Evolutionary conservation across 2,888 invertebrate species (phyloP).

Genomic region (Pocota personata): DNA sequence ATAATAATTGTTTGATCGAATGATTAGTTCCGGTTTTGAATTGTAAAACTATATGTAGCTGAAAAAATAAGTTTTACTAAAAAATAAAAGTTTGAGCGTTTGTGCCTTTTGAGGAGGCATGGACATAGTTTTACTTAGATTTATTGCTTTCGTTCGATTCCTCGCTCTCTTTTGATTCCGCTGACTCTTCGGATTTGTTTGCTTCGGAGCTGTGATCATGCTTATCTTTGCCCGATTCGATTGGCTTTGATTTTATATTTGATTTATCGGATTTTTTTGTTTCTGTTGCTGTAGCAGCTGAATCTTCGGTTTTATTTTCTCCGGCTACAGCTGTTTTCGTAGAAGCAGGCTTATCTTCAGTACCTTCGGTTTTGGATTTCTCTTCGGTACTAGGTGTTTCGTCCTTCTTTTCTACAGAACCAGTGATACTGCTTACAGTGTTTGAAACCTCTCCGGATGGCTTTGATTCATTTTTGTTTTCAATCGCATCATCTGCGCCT

Average conservation of each 20-base stretch:
- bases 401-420: slow-evolving; percentile 75
- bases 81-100: slow-evolving; percentile 50
- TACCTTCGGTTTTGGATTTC: slow-evolving; percentile 72
- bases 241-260: slow-evolving; percentile 76
- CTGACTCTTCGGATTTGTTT: slow-evolving; percentile 74
- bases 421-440: slow-evolving; percentile 37
- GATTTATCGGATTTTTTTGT: slow-evolving; percentile 75
- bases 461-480: slow-evolving; percentile 33
- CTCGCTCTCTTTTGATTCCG: slow-evolving; percentile 79
- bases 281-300: slow-evolving; percentile 75
- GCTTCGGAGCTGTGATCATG: slow-evolving; percentile 47
- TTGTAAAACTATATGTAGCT: slow-evolving; percentile 43
- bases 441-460: slow-evolving; percentile 27
- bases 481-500: slow-evolving; percentile 27
- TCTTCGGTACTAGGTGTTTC: slow-evolving; percentile 75
- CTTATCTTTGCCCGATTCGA: slow-evolving; percentile 75
- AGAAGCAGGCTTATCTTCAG: slow-evolving; percentile 61
- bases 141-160: slow-evolving; percentile 78
- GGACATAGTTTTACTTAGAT: slow-evolving; percentile 55
- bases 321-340: slow-evolving; percentile 76
- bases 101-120: slow-evolving; percentile 57
- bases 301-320: slow-evolving; percentile 77
- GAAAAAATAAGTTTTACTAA: slow-evolving; percentile 48
- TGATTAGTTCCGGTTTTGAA: slow-evolving; percentile 19
- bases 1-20: slow-evolving; percentile 15